Base-by-base conservation (phyloP, 2,797 vertebrate genomes). In the Hemitrygon akajei region DNA sequence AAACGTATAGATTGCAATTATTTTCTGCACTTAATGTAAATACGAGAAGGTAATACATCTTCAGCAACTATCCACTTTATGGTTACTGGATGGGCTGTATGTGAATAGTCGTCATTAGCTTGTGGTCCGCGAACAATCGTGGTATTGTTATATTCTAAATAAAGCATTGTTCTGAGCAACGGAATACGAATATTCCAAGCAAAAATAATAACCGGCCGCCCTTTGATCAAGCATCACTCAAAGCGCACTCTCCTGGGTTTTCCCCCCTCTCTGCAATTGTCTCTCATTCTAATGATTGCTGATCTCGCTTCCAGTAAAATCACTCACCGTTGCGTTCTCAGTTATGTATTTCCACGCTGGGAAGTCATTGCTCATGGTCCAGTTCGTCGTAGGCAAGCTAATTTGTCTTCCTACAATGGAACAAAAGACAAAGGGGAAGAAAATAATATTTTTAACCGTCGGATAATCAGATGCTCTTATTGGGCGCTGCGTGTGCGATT, bases 361-460 rank as follows among this genome's bases (percentile, higher is more conserved):
- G 96, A 97, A 97, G 95, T 97, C 98, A 98, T 98, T 97, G 97
- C 97, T 98, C 96, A 98, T 98, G 96, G 97, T 98, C 98, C 96
- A 98, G 96, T 96, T 96, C 69, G 91, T 30, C 69, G 91, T 27
- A 71, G 69, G 37, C 66, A 73, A 69, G 91, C 16, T 69, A 89
- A 66, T 89, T 66, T 89, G 66, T 89, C 60, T 69, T 37, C 86
- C 86, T 89, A 37, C 18, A 37, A 69, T 22, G n/a, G 60, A 89
- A 89, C 60, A 79, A 37, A n/a, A 79, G 77, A 73, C 71, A 73
- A 73, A 73, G 22, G 71, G 71, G 18, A 22, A 34, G 22, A 69
- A 34, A 69, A 89, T 69, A 66, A 63, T 86, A 89, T 89, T n/a
- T 89, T 89, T 1, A 47, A 89, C 60, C 16, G 16, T 66, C 16